Conservation (phyloP, 2,797 vertebrate genomes). For the Sciurus carolinensis region DNA sequence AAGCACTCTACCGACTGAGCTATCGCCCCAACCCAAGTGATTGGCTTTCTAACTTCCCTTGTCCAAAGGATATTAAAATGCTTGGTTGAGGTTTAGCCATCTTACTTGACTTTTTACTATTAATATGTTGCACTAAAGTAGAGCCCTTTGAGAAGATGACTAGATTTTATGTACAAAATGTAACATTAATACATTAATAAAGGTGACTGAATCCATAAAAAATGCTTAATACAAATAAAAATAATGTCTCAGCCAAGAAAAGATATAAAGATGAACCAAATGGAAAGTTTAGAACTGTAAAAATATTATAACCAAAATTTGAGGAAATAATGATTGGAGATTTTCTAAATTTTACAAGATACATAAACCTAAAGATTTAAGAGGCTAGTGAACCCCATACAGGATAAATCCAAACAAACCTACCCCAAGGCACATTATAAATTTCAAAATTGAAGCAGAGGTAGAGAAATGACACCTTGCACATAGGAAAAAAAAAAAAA, state of each 20-base stretch:
- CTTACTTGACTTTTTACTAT: slow-evolving; percentile 89
- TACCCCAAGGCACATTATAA: neutral
- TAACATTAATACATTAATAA: slow-evolving; percentile 97
- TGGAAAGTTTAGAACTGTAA: neutral
- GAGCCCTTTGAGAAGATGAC: slow-evolving; percentile 90
- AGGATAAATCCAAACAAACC: neutral
- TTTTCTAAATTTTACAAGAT: neutral
- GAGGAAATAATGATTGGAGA: neutral
- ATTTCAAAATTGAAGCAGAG: slow-evolving; percentile 24
- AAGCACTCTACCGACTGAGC: too few relatives aligned
- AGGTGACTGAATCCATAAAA: slow-evolving; percentile 88
- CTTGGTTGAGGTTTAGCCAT: slow-evolving; percentile 87
- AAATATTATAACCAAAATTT: neutral
- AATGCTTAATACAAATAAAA: neutral
- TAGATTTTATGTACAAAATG: slow-evolving; percentile 96
- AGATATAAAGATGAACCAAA: neutral
- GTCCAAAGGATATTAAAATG: slow-evolving; percentile 85
- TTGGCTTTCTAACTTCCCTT: slow-evolving; percentile 88
- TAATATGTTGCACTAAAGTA: slow-evolving; percentile 90
- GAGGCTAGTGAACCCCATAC: neutral
- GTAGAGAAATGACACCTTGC: neutral
- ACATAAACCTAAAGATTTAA: slow-evolving; percentile 10
- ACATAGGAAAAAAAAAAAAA: neutral
- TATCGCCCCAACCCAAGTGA: slow-evolving; percentile 79
- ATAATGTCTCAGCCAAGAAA: neutral